Conservation (phyloP, 2,797 vertebrate genomes). For the Sphenopsis melanotis region DNA sequence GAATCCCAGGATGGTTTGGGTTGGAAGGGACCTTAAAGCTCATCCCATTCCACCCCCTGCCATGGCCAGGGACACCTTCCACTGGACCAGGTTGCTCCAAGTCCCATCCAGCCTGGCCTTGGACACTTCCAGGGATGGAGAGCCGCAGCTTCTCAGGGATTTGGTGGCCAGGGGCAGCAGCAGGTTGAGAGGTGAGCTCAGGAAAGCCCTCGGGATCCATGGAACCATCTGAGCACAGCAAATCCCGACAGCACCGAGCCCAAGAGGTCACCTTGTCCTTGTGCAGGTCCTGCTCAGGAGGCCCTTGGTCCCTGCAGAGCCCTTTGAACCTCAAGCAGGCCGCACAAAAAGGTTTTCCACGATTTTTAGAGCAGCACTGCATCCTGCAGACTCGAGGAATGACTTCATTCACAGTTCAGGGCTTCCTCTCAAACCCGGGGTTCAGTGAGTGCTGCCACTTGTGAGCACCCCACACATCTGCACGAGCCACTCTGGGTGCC, state of each 20-base stretch:
- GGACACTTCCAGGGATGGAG: neutral
- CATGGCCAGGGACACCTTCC: neutral
- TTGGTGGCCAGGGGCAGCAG: neutral
- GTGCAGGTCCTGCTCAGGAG: neutral
- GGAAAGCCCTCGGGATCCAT: rapidly evolving
- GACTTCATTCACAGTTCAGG: neutral
- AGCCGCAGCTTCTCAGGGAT: neutral
- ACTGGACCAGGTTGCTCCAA: neutral
- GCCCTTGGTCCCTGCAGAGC: neutral
- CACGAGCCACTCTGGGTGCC: rapidly evolving
- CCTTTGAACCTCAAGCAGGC: neutral
- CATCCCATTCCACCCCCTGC: neutral
- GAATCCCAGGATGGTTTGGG: neutral
- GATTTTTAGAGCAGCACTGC: neutral
- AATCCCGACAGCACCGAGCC: rapidly evolving
- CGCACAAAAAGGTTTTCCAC: neutral
- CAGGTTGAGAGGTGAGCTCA: neutral
- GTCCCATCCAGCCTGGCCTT: neutral
- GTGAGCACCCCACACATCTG: neutral
- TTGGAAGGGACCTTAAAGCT: neutral
- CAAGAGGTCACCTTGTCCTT: rapidly evolving
- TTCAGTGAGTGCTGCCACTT: rapidly evolving
- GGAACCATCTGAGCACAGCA: rapidly evolving
- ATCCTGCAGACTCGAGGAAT: rapidly evolving
- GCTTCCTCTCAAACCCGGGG: rapidly evolving